Base-by-base conservation (phyloP, 2,888 invertebrate species). In the Drosophila planitibia region DNA sequence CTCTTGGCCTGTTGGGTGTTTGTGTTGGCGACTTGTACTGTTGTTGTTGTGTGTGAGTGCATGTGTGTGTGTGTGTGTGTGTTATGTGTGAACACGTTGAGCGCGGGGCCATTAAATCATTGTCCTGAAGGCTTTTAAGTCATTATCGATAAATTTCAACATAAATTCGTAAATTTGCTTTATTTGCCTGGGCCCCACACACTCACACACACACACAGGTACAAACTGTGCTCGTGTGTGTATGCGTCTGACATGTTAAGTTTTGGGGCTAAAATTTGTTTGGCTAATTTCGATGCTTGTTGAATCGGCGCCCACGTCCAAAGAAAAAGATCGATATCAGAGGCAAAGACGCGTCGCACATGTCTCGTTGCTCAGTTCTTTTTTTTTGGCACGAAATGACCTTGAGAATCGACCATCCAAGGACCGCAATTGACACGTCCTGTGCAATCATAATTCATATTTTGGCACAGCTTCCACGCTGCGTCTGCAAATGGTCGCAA, bases 61-160 rank as follows among this genome's bases (percentile, higher is more conserved):
- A 25, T 55, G 65, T 33, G 44, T 63, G 49, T 55, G 25, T 64
- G 69, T 54, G 53, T 66, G 68, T 66, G 69, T 66, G n/a, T 67
- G 79, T 70, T 76, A 79, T 74, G 82, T 82, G 80, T 81, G 81
- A 79, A 79, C 80, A 79, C 75, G 86, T 73, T 75, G 80, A 74
- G 59, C 68, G 78, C 76, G 77, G 80, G 70, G 89, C 84, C 91
- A 89, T 91, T 93, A 93, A 92, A 93, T 93, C 92, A 93, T 92
- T 93, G 92, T 91, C 91, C 92, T 92, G 91, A 91, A 92, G 92
- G 93, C 92, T 93, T 92, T 92, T 92, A 93, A 92, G 92, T 93
- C 93, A 92, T 92, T 93, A 93, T 92, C 93, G 91, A 92, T 93
- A 92, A 92, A 93, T 90, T 92, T 92, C 87, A 89, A 91, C 92